phyloP scores from a whole-genome alignment of 2,113 vertebrate genomes.

The Vombatus ursinus region DNA sequence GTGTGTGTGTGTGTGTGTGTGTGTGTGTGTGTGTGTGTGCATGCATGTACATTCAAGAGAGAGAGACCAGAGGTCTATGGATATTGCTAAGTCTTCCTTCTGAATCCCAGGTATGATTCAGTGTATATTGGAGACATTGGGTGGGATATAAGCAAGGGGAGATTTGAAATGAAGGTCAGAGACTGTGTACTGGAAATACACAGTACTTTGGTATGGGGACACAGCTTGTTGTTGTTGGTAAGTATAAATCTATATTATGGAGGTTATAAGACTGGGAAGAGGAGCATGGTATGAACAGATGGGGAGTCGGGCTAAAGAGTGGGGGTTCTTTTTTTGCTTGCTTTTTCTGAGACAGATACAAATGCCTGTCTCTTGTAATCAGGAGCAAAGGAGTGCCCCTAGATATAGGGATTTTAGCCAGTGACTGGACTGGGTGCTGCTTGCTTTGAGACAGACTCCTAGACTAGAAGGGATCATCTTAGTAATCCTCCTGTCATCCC shows the following conservation, averaged over 20 bases:
- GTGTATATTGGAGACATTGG: neutral
- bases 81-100: neutral
- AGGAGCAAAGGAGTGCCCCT: neutral
- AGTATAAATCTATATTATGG: neutral
- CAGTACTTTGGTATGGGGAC: constrained; percentile 32
- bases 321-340: neutral
- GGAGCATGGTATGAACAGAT: neutral
- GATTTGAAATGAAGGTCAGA: neutral
- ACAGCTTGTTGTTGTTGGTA: neutral
- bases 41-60: no score
- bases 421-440: neutral
- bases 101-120: neutral
- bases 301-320: neutral
- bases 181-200: constrained; percentile 9
- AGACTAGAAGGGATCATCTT: neutral
- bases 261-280: neutral
- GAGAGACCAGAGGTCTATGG: neutral
- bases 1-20: no score
- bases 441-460: neutral
- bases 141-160: neutral
- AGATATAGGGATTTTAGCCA: neutral
- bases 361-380: neutral
- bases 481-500: neutral
- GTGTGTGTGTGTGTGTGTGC: no score
- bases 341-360: neutral